Conservation (phyloP, 1,140 invertebrate genomes). For the Bactericera cockerelli region DNA sequence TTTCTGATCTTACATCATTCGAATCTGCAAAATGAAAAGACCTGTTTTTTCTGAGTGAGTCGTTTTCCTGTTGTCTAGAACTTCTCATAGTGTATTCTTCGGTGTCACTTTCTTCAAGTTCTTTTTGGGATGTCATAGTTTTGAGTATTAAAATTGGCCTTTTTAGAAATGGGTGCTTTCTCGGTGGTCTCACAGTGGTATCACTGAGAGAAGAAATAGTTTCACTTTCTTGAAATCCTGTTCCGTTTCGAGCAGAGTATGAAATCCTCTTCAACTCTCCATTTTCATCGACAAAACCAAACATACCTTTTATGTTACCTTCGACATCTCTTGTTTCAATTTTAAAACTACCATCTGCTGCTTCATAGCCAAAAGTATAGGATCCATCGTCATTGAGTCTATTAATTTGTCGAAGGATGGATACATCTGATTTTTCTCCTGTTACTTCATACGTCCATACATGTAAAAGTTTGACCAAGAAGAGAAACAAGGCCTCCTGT, state of each 20-base stretch:
- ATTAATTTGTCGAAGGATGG: slow-evolving; percentile 58
- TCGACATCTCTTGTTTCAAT: slow-evolving; percentile 64
- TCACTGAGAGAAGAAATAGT: background rate
- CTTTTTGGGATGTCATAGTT: background rate
- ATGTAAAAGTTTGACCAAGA: background rate
- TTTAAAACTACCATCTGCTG: slow-evolving; percentile 67
- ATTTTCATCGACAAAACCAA: slow-evolving; percentile 64
- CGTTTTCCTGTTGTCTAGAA: slow-evolving; percentile 32
- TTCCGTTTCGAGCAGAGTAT: slow-evolving; percentile 45
- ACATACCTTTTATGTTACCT: slow-evolving; percentile 71
- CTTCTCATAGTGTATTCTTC: background rate
- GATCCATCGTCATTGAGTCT: slow-evolving; percentile 67
- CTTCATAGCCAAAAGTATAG: slow-evolving; percentile 71
- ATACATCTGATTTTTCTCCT: slow-evolving; percentile 31
- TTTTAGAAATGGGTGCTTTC: background rate
- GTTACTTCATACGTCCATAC: background rate
- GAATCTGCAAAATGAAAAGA: slow-evolving; percentile 12
- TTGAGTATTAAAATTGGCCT: background rate
- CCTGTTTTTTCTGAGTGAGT: slow-evolving; percentile 28
- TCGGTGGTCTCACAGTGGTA: slow-evolving; percentile 7
- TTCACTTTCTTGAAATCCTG: slow-evolving; percentile 34
- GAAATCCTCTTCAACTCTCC: slow-evolving; percentile 72
- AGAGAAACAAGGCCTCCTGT: no score
- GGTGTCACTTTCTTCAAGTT: background rate
- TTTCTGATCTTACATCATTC: slow-evolving; percentile 18